Conservation (phyloP, 1,140 invertebrate genomes). For the Rhyzopertha dominica region DNA sequence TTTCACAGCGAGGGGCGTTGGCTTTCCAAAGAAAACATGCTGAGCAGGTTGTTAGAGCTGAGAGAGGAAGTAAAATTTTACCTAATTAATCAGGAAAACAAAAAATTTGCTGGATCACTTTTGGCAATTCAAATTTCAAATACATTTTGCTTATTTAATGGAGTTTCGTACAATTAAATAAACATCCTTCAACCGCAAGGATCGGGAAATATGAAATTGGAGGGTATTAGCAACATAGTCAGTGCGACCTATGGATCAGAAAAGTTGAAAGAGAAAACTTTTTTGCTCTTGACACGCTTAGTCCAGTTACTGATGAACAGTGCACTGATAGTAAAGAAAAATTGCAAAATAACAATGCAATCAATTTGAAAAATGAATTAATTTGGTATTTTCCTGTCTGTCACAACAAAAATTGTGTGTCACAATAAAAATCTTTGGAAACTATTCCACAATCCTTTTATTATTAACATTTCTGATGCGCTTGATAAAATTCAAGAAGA, state of each 20-base stretch:
- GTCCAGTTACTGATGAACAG: conserved; percentile 18
- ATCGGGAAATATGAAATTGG: conserved; percentile 19
- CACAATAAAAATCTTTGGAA: no score
- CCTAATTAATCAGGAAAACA: conserved; percentile 15
- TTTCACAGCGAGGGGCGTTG: conserved; percentile 29
- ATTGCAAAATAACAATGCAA: conserved; percentile 17
- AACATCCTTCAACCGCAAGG: conserved; percentile 29
- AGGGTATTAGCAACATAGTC: conserved; percentile 25
- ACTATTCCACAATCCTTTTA: no score
- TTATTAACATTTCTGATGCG: no score
- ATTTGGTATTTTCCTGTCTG: no score
- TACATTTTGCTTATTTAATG: conserved; percentile 26
- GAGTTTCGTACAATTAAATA: conserved; percentile 29
- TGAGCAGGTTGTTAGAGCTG: conserved; percentile 11
- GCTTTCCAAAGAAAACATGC: conserved; percentile 32
- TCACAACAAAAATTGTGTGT: no score
- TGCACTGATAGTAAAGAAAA: conserved; percentile 21
- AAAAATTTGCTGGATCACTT: conserved; percentile 18
- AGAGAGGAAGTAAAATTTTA: conserved; percentile 21
- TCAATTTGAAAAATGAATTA: conserved; percentile 24
- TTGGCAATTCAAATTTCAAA: conserved; percentile 19
- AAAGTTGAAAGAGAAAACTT: conserved; percentile 21
- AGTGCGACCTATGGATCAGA: conserved; percentile 22
- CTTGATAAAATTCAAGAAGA: no score
- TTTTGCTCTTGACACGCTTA: conserved; percentile 22